A percentile compares a stretch with the other conserved stretches of the same genome.
phyloP scores from a whole-genome alignment of 2,888 invertebrate genomes.

The Drosophila nigricruria region DNA sequence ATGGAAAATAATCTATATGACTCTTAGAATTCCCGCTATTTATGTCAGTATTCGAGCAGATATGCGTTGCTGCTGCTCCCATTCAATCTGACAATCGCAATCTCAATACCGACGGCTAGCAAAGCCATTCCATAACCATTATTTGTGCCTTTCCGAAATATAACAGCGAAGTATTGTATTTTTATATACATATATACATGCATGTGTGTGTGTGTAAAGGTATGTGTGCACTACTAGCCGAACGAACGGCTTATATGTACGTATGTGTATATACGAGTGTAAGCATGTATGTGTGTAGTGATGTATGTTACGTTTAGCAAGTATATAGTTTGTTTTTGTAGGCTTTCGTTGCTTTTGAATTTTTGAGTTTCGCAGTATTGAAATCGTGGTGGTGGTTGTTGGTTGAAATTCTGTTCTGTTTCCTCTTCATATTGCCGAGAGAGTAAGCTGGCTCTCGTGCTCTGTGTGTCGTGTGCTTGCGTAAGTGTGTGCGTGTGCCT shows the following conservation, averaged over 20 bases:
- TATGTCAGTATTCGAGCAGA: slow-evolving; percentile 21
- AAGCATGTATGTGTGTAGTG: slow-evolving; percentile 13
- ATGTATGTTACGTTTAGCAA: slow-evolving; percentile 27
- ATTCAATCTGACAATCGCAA: slow-evolving; percentile 69
- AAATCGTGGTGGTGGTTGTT: slow-evolving; percentile 81
- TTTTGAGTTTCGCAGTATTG: slow-evolving; percentile 82
- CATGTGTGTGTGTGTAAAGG: slow-evolving; percentile 2
- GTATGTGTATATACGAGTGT: slow-evolving; percentile 15
- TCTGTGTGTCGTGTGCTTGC: slow-evolving; percentile 19
- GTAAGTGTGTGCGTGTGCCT: slow-evolving; percentile 27
- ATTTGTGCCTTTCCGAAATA: slow-evolving; percentile 79
- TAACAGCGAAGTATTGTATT: slow-evolving; percentile 69
- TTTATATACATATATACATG: slow-evolving; percentile 6
- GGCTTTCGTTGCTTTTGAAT: slow-evolving; percentile 78
- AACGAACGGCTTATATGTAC: slow-evolving; percentile 28
- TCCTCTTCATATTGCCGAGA: slow-evolving; percentile 52
- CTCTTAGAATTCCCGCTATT: slow-evolving; percentile 25
- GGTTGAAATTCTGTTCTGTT: slow-evolving; percentile 56
- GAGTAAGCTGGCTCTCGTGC: slow-evolving; percentile 42
- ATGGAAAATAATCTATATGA: slow-evolving; percentile 16
- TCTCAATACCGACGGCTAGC: slow-evolving; percentile 70
- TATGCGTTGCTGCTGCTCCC: slow-evolving; percentile 30
- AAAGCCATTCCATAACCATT: slow-evolving; percentile 71
- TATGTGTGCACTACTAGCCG: slow-evolving; percentile 25
- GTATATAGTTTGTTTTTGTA: slow-evolving; percentile 75